Evolutionary conservation across 35 echinoderm and acorn worm genomes (phyloP).

Genomic region (Apostichopus parvimensis): DNA sequence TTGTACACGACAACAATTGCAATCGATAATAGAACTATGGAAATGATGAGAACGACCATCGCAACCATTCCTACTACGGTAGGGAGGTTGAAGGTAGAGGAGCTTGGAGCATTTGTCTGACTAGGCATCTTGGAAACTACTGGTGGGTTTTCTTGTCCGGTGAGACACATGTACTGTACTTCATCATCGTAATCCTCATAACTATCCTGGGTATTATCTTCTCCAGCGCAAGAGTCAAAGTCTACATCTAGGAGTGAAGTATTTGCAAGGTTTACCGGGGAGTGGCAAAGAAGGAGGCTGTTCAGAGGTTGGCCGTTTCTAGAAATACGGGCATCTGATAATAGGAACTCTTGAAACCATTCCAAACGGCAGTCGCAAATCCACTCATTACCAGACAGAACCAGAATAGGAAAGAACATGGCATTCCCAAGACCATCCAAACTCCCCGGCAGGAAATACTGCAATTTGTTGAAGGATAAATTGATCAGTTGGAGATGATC

Average conservation of each 20-base stretch:
- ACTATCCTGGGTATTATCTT: background rate
- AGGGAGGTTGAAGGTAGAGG: too few relatives aligned
- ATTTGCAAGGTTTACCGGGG: background rate
- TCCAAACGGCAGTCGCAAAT: background rate
- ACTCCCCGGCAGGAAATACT: background rate
- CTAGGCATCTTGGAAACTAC: background rate
- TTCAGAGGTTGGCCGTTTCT: background rate
- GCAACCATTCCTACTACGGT: too few relatives aligned
- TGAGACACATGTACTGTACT: background rate
- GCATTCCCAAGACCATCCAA: background rate
- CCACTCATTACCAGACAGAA: background rate
- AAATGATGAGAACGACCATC: background rate
- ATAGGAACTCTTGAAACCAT: conserved; percentile 26
- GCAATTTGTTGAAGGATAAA: background rate
- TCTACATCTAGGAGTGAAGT: background rate
- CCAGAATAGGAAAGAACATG: background rate
- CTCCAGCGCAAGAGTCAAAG: background rate
- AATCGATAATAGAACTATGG: too few relatives aligned
- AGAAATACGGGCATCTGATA: background rate
- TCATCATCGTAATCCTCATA: background rate
- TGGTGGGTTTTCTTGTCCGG: too few relatives aligned
- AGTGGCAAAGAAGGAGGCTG: background rate
- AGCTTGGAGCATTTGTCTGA: background rate
- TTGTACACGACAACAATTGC: too few relatives aligned
- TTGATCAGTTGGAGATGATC: background rate